A percentile compares a stretch with the other conserved stretches of the same genome.
phyloP scores from a whole-genome alignment of 1,140 invertebrate species.

The Ceratosolen fusciceps region DNA sequence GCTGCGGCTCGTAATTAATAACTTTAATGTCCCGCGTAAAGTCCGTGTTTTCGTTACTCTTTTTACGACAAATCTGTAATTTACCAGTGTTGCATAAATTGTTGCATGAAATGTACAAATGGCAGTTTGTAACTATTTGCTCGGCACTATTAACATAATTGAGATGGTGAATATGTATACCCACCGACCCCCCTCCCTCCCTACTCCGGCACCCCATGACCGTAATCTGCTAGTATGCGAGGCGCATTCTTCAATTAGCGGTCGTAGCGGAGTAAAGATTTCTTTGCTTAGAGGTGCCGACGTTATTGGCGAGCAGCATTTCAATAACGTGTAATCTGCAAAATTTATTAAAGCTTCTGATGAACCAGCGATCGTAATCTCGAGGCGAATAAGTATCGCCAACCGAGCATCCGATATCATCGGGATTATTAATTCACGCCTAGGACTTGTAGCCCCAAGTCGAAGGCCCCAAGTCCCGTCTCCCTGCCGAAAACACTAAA shows the following conservation, averaged over 20 bases:
- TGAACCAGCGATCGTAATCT: background rate
- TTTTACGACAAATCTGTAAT: too few relatives aligned
- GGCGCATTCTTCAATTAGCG: too few relatives aligned
- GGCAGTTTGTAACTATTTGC: background rate
- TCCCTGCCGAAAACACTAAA: background rate
- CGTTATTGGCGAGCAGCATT: background rate
- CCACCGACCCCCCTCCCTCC: too few relatives aligned
- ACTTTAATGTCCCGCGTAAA: background rate
- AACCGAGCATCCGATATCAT: background rate
- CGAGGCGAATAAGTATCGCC: background rate
- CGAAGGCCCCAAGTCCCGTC: background rate
- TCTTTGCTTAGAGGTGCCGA: background rate
- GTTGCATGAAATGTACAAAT: background rate
- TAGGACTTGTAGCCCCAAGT: too few relatives aligned
- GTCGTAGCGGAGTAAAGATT: too few relatives aligned
- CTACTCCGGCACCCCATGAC: too few relatives aligned
- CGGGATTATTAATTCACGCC: constrained; percentile 27
- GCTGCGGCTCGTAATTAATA: background rate
- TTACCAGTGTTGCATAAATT: too few relatives aligned
- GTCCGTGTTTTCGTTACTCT: background rate
- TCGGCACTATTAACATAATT: background rate
- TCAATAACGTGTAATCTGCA: background rate
- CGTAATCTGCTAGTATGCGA: too few relatives aligned
- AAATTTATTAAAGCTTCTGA: background rate
- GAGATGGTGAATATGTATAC: too few relatives aligned